These are phyloP conservation scores for Drosophila prosaltans DNA, from an alignment of 1,140 invertebrate genomes.

Conservation along the genomic window DNA sequence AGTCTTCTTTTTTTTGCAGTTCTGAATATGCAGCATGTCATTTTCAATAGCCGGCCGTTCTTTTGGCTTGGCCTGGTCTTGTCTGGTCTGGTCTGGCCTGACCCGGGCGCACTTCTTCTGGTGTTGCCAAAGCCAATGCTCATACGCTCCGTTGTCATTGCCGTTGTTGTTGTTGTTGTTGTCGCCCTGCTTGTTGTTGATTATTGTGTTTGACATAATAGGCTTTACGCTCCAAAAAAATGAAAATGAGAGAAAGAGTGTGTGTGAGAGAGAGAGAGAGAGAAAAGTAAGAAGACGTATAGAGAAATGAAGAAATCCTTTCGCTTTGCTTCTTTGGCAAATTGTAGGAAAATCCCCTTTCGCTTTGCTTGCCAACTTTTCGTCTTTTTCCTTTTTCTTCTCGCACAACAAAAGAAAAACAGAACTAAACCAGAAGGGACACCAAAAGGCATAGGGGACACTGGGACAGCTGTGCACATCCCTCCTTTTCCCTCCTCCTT, in stretches of 20 bases:
- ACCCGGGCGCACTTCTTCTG: conserved; percentile 8
- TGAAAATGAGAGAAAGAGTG: conserved; percentile 16
- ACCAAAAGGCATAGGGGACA: conserved; percentile 25
- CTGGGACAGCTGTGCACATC: conserved; percentile 35
- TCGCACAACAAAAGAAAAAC: conserved; percentile 10
- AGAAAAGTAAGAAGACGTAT: conserved; percentile 23
- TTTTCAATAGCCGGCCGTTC: conserved; percentile 49
- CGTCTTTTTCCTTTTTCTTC: conserved; percentile 14
- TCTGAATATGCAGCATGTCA: conserved; percentile 70
- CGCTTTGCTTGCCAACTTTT: conserved; percentile 54
- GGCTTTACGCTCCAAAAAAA: conserved; percentile 80
- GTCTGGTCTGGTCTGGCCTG: conserved; percentile 1
- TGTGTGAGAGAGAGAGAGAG: conserved; percentile 25
- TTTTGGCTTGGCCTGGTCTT: conserved; percentile 2
- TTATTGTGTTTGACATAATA: conserved; percentile 83
- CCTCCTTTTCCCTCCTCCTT: conserved; percentile 14
- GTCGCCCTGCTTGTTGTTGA: conserved; percentile 64
- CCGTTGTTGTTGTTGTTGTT: conserved; percentile 44
- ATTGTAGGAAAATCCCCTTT: conserved; percentile 76
- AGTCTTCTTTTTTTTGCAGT: conserved; percentile 45
- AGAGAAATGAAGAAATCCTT: conserved; percentile 51
- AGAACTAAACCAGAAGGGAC: conserved; percentile 13
- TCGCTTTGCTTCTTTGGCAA: conserved; percentile 72
- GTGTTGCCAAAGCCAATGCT: conserved; percentile 43
- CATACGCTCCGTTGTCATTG: conserved; percentile 66